Evolutionary conservation across 30 jellyfish, hydroid and myxozoan genomes (phyloP), one percentile per base, ranked within the genome.

Genomic region (Mastigias papua): DNA sequence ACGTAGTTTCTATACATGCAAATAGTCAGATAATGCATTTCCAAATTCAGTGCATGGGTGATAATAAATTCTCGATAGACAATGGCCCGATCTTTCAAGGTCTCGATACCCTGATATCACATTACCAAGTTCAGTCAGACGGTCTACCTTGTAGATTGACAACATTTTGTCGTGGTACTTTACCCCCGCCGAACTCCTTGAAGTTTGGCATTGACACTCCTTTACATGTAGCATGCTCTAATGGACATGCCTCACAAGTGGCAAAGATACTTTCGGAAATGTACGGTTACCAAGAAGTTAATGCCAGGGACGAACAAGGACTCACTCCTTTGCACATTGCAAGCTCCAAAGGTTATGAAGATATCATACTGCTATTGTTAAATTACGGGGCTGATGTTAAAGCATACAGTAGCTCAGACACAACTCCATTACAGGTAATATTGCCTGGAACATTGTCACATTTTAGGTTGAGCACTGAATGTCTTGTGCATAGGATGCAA

Each of bases 11-110:
- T 17, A 69, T 93, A 70, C 64, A 63, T 50, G 88, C 78, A 63
- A 77, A 69, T 49, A 74, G 68, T 31, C 98, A 93, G 61, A 90
- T 93, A 13, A 25, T 93, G 82, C 98, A 93, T 57, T 93, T 68
- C 70, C 98, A 93, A 78, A 93, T 88, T 5, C 95, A 93, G 48
- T 93, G 98, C 54, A 51, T 48, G 20, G 92, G 97, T 21, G 98
- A 93, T 48, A 86, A 86, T 61, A 82, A 84, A 58, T 93, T 93
- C 54, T 87, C 94, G 30, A 88, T 93, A 13, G 98, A 93, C 69
- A 89, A 93, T 81, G 98, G 98, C 28, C 98, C 98, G 26, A 68
- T 93, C 6, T 93, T 93, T 74, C 94, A 93, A 46, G 98, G 98
- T 29, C 89, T 93, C 2, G 98, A 93, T 66, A 60, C 97, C 3